A percentile compares a stretch with the other conserved stretches of the same genome.
These are phyloP conservation scores for Chelmon rostratus DNA, from an alignment of 2,797 vertebrate genomes.

Conservation along the genomic window DNA sequence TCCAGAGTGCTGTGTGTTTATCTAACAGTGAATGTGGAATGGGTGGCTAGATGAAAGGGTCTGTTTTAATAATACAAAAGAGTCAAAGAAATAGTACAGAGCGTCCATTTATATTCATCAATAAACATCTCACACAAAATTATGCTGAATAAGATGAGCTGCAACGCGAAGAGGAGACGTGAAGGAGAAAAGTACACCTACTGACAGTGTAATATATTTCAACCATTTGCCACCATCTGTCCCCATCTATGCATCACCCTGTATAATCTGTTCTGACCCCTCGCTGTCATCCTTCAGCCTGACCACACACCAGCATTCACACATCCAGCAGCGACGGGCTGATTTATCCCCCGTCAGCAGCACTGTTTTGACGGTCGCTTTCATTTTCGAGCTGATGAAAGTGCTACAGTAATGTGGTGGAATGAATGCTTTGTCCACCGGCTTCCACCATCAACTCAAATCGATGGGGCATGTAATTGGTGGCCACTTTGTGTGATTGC, in stretches of 20 bases:
- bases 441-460: conserved; percentile 74
- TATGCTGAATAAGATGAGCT: not conserved
- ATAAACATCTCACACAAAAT: not conserved
- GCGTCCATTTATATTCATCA: not conserved
- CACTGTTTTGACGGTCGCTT: conserved; percentile 61
- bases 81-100: not conserved
- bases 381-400: conserved; percentile 77
- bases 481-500: conserved; percentile 81
- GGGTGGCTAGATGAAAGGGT: not conserved
- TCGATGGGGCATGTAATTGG: conserved; percentile 83
- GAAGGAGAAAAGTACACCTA: conserved; percentile 43
- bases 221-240: conserved; percentile 55
- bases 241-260: conserved; percentile 50
- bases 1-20: not conserved
- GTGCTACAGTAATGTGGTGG: conserved; percentile 68
- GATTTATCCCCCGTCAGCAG: conserved; percentile 71
- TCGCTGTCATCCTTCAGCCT: conserved; percentile 66
- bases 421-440: conserved; percentile 79
- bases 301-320: conserved; percentile 61
- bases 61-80: conserved; percentile 1
- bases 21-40: not conserved
- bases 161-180: conserved; percentile 17
- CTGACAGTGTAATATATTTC: conserved; percentile 42
- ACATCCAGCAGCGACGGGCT: conserved; percentile 33
- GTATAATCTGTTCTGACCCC: conserved; percentile 57